Conservation (phyloP, 2,113 vertebrate species). For the Macrotis lagotis region DNA sequence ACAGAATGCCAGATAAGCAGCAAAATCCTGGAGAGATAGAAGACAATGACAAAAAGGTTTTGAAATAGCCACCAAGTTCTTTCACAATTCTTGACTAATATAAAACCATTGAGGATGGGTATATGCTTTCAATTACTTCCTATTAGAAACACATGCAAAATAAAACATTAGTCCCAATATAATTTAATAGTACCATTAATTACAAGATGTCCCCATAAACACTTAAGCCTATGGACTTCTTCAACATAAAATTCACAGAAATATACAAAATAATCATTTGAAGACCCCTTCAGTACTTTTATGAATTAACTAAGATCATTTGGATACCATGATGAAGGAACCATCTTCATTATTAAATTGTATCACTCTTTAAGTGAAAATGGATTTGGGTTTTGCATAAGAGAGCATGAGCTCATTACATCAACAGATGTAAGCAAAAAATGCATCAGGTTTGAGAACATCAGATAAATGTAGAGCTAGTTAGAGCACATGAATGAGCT, state of each 20-base stretch:
- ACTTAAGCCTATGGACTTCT: neutral
- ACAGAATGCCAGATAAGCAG: slow-evolving; percentile 95
- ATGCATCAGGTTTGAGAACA: no score
- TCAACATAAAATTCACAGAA: neutral
- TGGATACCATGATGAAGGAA: neutral
- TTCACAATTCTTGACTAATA: neutral
- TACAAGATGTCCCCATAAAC: neutral
- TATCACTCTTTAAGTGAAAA: neutral
- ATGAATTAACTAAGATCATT: neutral
- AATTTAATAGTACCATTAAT: neutral
- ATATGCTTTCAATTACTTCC: neutral
- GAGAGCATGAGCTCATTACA: neutral
- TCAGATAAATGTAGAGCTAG: no score
- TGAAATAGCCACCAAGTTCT: neutral
- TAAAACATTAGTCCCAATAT: neutral
- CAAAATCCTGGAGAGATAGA: slow-evolving; percentile 89
- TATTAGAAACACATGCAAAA: neutral
- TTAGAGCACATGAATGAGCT: neutral
- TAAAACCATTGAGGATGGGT: neutral
- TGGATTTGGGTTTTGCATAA: neutral
- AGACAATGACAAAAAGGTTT: slow-evolving; percentile 5
- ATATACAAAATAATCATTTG: neutral
- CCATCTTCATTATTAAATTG: neutral
- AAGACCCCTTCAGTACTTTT: neutral
- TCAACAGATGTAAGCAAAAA: neutral